These are phyloP conservation scores for Coenonympha glycerion DNA, from an alignment of 2,888 invertebrate species.

Conservation along the genomic window DNA sequence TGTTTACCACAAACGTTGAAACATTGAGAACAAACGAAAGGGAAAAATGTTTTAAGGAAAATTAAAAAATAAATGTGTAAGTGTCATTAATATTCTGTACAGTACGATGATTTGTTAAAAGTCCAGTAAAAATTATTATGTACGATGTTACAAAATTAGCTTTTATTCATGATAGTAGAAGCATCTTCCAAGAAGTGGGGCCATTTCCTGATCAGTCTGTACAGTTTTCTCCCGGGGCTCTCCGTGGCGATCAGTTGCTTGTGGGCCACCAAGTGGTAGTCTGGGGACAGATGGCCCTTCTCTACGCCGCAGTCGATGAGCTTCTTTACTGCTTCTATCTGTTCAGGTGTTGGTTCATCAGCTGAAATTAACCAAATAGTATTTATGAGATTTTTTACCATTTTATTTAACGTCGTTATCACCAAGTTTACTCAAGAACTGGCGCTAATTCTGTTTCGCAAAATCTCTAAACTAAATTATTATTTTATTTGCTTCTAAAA, in stretches of 20 bases:
- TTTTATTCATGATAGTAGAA: slow-evolving; percentile 30
- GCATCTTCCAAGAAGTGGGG: slow-evolving; percentile 58
- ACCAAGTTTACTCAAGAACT: too few relatives aligned
- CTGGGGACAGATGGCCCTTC: slow-evolving; percentile 70
- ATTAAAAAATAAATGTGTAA: too few relatives aligned
- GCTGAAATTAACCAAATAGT: slow-evolving; percentile 53
- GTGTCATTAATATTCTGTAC: too few relatives aligned
- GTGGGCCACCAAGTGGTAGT: slow-evolving; percentile 79
- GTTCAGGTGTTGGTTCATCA: slow-evolving; percentile 72
- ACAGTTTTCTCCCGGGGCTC: slow-evolving; percentile 67
- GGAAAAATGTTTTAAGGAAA: too few relatives aligned
- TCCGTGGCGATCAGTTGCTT: slow-evolving; percentile 58
- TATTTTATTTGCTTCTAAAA: too few relatives aligned
- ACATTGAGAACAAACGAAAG: too few relatives aligned
- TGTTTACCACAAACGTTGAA: too few relatives aligned
- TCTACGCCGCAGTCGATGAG: slow-evolving; percentile 78
- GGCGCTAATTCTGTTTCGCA: too few relatives aligned
- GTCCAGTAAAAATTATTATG: too few relatives aligned
- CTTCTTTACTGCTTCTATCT: slow-evolving; percentile 71
- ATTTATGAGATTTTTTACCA: not conserved
- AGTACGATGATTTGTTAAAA: too few relatives aligned
- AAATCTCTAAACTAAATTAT: too few relatives aligned
- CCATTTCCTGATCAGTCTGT: slow-evolving; percentile 63
- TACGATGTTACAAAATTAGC: not conserved
- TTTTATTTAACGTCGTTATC: too few relatives aligned